Evolutionary conservation across 2,888 invertebrate species (phyloP).

Genomic region (Pocota personata): DNA sequence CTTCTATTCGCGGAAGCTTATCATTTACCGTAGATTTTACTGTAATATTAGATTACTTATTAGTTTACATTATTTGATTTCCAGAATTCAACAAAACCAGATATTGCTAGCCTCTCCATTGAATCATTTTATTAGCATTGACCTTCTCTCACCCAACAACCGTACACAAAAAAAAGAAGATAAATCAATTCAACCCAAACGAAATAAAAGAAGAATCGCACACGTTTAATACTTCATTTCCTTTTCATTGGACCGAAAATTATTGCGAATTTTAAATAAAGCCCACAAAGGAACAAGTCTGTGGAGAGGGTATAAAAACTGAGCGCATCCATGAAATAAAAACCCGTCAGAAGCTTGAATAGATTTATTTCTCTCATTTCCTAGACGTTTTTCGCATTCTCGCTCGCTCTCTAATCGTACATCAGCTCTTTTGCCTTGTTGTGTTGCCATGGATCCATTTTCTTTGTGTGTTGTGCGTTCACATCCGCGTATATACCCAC

Average conservation of each 20-base stretch:
- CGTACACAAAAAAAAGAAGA: neutral
- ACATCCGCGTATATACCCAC: conserved; percentile 42
- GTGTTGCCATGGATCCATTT: conserved; percentile 47
- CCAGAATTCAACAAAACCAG: neutral
- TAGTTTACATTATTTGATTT: too few species aligned
- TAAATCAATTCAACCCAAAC: conserved; percentile 30
- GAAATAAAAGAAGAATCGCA: conserved; percentile 34
- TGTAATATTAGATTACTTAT: too few species aligned
- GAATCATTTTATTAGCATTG: neutral
- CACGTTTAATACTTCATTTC: conserved; percentile 61
- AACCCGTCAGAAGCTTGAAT: conserved; percentile 61
- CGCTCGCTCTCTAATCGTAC: neutral
- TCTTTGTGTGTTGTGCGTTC: conserved; percentile 45
- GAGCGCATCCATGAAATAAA: conserved; percentile 31
- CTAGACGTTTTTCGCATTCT: conserved; percentile 62
- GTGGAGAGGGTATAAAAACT: neutral
- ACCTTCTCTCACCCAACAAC: neutral
- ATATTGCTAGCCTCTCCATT: neutral
- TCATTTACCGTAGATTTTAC: too few species aligned
- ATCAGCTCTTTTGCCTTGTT: conserved; percentile 15
- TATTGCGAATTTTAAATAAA: conserved; percentile 66
- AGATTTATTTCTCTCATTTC: conserved; percentile 75
- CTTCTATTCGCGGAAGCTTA: too few species aligned
- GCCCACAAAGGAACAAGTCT: conserved; percentile 23
- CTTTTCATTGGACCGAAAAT: conserved; percentile 57